Conservation (phyloP, 2,797 vertebrate genomes). For the Lateolabrax maculatus region DNA sequence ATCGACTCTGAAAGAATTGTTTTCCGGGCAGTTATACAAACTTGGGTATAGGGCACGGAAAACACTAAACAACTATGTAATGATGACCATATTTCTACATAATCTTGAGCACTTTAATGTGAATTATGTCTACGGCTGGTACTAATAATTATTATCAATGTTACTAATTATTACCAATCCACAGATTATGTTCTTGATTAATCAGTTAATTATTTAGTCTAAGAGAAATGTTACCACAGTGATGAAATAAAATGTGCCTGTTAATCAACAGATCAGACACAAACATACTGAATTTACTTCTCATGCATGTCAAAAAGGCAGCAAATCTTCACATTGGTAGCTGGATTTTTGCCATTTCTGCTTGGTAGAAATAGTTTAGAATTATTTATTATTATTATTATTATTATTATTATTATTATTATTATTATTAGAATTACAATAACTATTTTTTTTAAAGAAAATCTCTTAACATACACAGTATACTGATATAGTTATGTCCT, state of each 20-base stretch:
- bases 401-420: too few species aligned
- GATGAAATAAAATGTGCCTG: not conserved
- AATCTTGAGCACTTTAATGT: not conserved
- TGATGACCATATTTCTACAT: not conserved
- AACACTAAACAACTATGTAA: slow-evolving; percentile 7
- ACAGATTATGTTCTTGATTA: not conserved
- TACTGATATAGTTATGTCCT: too few species aligned
- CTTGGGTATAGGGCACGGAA: not conserved
- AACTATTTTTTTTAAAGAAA: not conserved
- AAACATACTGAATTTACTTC: not conserved
- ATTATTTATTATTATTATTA: too few species aligned
- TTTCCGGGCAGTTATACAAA: not conserved
- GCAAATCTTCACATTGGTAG: not conserved
- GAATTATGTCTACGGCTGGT: too few species aligned
- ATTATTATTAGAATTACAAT: not conserved
- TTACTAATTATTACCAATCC: not conserved
- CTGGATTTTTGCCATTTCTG: too few species aligned
- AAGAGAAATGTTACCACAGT: not conserved
- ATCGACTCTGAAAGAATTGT: not conserved
- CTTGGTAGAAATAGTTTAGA: too few species aligned
- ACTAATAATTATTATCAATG: not conserved
- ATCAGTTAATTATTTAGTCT: not conserved
- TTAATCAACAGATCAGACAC: too few species aligned
- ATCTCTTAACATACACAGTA: not conserved
- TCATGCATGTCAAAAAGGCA: not conserved